Conservation (phyloP, 2,113 vertebrate species). For the Paralichthys olivaceus region DNA sequence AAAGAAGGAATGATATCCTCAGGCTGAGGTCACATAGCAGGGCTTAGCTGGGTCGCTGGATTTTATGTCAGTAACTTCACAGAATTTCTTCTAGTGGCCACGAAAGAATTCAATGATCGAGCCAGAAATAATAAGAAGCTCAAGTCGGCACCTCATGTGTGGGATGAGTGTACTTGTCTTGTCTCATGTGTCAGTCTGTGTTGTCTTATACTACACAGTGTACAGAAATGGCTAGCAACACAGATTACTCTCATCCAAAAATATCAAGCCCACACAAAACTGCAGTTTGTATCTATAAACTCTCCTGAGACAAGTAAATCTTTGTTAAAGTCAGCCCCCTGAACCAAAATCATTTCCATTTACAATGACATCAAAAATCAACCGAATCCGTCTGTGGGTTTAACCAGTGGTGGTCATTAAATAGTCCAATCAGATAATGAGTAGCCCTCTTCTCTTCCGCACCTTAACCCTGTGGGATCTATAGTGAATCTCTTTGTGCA, state of each 20-base stretch:
- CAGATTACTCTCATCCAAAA: background rate
- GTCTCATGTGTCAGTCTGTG: background rate
- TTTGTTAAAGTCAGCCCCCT: background rate
- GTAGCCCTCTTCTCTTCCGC: slow-evolving; percentile 12
- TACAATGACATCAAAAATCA: background rate
- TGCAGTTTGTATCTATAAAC: background rate
- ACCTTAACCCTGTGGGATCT: slow-evolving; percentile 28
- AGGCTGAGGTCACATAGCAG: slow-evolving; percentile 51
- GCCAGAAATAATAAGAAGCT: slow-evolving; percentile 5
- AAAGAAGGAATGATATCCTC: slow-evolving; percentile 29
- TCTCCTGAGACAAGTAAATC: background rate
- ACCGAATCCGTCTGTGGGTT: slow-evolving; percentile 21
- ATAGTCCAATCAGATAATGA: slow-evolving; percentile 48
- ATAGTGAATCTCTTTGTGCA: slow-evolving; percentile 7
- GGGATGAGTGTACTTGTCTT: background rate
- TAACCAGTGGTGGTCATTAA: slow-evolving; percentile 32
- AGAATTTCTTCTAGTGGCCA: background rate
- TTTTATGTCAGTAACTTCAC: slow-evolving; percentile 11
- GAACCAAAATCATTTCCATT: slow-evolving; percentile 16
- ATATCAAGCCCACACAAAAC: background rate
- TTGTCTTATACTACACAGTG: background rate
- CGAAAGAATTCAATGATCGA: background rate
- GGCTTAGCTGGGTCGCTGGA: slow-evolving; percentile 9
- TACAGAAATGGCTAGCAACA: background rate
- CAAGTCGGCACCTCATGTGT: background rate